A percentile compares a stretch with the other conserved stretches of the same genome.
Conservation (phyloP, 1,140 invertebrate species). For the Oncopodura yosiiana region DNA sequence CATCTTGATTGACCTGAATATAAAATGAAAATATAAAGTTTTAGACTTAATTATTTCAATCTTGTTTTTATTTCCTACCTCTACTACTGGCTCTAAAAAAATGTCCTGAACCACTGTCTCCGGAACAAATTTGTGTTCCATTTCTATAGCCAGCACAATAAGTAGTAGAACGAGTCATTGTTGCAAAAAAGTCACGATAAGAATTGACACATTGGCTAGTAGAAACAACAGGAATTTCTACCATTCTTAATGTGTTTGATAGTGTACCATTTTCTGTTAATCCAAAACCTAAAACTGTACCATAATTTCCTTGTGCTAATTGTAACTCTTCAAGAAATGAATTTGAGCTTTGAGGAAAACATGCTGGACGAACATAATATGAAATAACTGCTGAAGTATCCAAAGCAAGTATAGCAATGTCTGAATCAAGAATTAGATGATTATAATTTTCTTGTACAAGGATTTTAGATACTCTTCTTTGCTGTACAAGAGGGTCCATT, state of each 20-base stretch:
- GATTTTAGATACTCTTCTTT: slow-evolving; percentile 22
- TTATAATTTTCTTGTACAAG: slow-evolving; percentile 33
- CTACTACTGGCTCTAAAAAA: slow-evolving; percentile 11
- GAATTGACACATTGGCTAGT: slow-evolving; percentile 26
- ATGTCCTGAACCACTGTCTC: neutral
- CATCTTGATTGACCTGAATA: slow-evolving; percentile 20
- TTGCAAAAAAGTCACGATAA: slow-evolving; percentile 31
- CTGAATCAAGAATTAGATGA: slow-evolving; percentile 28
- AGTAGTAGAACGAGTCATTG: slow-evolving; percentile 31
- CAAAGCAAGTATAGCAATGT: slow-evolving; percentile 31
- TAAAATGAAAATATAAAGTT: neutral
- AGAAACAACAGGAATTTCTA: slow-evolving; percentile 31
- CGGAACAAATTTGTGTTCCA: slow-evolving; percentile 3
- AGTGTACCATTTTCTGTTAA: slow-evolving; percentile 30
- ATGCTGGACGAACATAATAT: slow-evolving; percentile 32
- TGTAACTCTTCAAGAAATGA: slow-evolving; percentile 34
- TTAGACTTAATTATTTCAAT: slow-evolving; percentile 7
- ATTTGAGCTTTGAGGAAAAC: slow-evolving; percentile 32
- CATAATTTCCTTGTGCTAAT: slow-evolving; percentile 24
- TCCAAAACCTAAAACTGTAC: slow-evolving; percentile 28
- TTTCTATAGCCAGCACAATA: slow-evolving; percentile 33
- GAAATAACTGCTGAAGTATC: slow-evolving; percentile 25
- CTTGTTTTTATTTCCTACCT: slow-evolving; percentile 26
- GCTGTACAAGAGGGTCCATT: slow-evolving; percentile 29
- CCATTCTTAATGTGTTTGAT: slow-evolving; percentile 18